phyloP scores from a whole-genome alignment of 2,888 invertebrate genomes.

The Scaptomyza tumidula region DNA sequence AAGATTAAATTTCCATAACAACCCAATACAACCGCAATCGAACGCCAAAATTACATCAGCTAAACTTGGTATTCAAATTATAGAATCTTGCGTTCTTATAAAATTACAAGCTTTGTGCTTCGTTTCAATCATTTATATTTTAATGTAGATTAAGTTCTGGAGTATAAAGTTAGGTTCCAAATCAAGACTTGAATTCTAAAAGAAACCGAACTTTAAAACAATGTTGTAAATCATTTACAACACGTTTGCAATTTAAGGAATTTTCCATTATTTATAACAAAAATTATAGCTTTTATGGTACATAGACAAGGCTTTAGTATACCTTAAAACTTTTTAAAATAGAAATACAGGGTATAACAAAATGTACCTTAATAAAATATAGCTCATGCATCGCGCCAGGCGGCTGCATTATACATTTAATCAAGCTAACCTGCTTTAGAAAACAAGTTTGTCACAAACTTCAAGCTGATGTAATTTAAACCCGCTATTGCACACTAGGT shows the following conservation, averaged over 20 bases:
- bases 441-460: constrained; percentile 54
- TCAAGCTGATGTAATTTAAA: constrained; percentile 68
- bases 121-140: neutral
- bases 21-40: constrained; percentile 31
- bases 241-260: neutral
- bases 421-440: constrained; percentile 27
- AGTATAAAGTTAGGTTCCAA: no score
- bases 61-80: constrained; percentile 12
- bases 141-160: no score
- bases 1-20: constrained; percentile 5
- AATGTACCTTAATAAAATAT: constrained; percentile 6
- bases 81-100: neutral
- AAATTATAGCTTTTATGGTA: no score
- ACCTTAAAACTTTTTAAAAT: neutral
- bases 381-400: neutral
- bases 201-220: no score
- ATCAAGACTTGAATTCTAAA: no score
- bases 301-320: neutral
- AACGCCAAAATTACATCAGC: constrained; percentile 44
- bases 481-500: constrained; percentile 67
- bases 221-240: no score
- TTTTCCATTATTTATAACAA: no score
- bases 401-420: constrained; percentile 27
- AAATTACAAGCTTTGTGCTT: neutral
- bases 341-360: constrained; percentile 1